These are phyloP conservation scores for Chouioia cunea DNA, from an alignment of 2,888 invertebrate genomes.

Conservation along the genomic window DNA sequence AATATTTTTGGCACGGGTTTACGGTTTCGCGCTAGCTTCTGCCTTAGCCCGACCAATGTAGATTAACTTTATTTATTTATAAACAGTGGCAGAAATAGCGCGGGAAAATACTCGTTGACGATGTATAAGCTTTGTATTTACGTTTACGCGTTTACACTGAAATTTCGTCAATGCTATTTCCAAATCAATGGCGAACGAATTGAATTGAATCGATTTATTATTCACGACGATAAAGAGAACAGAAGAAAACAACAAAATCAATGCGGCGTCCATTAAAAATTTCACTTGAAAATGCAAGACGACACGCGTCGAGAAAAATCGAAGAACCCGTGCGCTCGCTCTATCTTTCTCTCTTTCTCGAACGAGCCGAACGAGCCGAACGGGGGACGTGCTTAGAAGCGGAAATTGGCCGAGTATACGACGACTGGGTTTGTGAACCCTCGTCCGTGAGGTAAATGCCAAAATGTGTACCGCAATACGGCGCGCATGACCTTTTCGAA, in stretches of 20 bases:
- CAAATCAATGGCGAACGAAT: too few species aligned
- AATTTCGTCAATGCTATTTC: too few species aligned
- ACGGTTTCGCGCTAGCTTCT: constrained; percentile 18
- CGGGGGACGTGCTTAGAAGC: constrained; percentile 28
- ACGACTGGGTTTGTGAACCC: background rate
- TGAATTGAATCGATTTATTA: too few species aligned
- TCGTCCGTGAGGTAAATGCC: background rate
- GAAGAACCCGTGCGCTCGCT: background rate
- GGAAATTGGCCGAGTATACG: constrained; percentile 3
- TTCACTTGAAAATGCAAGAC: constrained; percentile 34
- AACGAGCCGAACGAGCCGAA: background rate
- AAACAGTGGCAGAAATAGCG: constrained; percentile 6
- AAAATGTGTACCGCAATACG: constrained; percentile 33
- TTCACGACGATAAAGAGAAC: background rate
- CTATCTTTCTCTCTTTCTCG: background rate
- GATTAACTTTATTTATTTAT: constrained; percentile 27
- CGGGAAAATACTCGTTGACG: too few species aligned
- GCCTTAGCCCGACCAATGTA: too few species aligned
- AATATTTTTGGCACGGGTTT: constrained; percentile 28
- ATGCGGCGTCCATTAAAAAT: background rate
- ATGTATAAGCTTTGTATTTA: too few species aligned
- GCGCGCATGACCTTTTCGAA: background rate
- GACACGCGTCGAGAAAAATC: constrained; percentile 21
- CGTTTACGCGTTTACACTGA: too few species aligned
- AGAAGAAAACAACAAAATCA: too few species aligned